Conservation (phyloP, 1,140 invertebrate species). For the Diploscapter pachys region DNA sequence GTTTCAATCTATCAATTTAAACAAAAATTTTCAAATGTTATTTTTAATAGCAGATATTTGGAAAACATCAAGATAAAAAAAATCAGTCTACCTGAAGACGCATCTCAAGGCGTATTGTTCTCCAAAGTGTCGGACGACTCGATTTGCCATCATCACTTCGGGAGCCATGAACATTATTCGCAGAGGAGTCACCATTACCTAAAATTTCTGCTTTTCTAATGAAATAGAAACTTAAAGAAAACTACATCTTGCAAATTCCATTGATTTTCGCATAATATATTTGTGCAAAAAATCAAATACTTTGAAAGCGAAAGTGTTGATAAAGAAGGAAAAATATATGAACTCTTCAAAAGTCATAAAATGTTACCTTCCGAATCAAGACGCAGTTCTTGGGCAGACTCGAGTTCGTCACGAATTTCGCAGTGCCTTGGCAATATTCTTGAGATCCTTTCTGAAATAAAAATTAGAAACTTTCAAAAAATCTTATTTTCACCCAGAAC, state of each 20-base stretch:
- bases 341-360: too few relatives aligned
- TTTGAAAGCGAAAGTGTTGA: background rate
- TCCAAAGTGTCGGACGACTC: conserved; percentile 49
- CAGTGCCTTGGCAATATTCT: background rate
- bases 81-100: conserved; percentile 44
- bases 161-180: conserved; percentile 46
- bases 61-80: too few relatives aligned
- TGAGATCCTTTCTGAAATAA: conserved; percentile 12
- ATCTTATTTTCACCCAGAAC: conserved; percentile 5
- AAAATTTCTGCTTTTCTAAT: conserved; percentile 11
- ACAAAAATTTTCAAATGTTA: too few relatives aligned
- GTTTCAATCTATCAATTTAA: too few relatives aligned
- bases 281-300: background rate
- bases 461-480: background rate
- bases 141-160: conserved; percentile 52
- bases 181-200: conserved; percentile 47
- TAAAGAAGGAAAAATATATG: too few relatives aligned
- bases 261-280: background rate
- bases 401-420: background rate
- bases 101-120: conserved; percentile 48
- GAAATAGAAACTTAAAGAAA: background rate
- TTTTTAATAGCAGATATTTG: background rate
- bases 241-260: background rate
- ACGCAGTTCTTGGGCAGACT: conserved; percentile 39
- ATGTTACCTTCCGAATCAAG: conserved; percentile 31